Evolutionary conservation across 1,140 invertebrate genomes (phyloP).

Genomic region (Paracyclopina nana): DNA sequence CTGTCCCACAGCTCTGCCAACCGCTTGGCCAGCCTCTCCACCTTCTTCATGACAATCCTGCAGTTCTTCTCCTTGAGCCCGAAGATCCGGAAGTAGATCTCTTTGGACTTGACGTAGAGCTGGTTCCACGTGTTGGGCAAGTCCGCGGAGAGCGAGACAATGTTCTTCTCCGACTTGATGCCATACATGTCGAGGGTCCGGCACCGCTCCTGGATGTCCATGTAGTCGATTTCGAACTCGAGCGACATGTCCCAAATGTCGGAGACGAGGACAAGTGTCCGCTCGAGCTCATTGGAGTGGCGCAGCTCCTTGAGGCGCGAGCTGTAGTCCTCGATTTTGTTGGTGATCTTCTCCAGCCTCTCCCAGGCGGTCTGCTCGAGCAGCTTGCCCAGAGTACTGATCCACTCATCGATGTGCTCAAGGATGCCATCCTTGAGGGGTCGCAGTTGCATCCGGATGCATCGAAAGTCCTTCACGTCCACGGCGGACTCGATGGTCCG

Average conservation of each 20-base stretch:
- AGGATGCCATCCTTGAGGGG: conserved; percentile 1
- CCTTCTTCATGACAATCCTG: background rate
- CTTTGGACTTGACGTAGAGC: conserved; percentile 10
- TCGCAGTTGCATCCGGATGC: background rate
- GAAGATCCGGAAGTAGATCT: conserved; percentile 4
- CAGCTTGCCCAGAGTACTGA: conserved; percentile 1
- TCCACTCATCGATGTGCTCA: conserved; percentile 12
- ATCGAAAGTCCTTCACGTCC: background rate
- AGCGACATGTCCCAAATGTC: conserved; percentile 11
- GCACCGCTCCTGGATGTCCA: conserved; percentile 13
- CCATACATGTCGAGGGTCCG: conserved; percentile 15
- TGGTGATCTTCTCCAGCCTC: background rate
- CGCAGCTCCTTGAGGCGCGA: background rate
- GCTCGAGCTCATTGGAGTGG: conserved; percentile 2
- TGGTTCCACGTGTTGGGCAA: conserved; percentile 6
- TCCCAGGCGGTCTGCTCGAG: conserved; percentile 11
- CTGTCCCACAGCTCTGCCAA: no score
- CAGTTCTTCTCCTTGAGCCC: background rate
- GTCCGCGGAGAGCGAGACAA: background rate
- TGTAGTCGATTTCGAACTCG: conserved; percentile 12
- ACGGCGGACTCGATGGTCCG: background rate
- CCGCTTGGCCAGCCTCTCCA: background rate
- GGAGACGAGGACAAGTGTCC: background rate
- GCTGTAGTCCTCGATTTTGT: background rate
- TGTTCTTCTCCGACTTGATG: background rate